These are phyloP conservation scores for Tarsius wallacei DNA, from an alignment of 2,797 vertebrate species.

Conservation along the genomic window DNA sequence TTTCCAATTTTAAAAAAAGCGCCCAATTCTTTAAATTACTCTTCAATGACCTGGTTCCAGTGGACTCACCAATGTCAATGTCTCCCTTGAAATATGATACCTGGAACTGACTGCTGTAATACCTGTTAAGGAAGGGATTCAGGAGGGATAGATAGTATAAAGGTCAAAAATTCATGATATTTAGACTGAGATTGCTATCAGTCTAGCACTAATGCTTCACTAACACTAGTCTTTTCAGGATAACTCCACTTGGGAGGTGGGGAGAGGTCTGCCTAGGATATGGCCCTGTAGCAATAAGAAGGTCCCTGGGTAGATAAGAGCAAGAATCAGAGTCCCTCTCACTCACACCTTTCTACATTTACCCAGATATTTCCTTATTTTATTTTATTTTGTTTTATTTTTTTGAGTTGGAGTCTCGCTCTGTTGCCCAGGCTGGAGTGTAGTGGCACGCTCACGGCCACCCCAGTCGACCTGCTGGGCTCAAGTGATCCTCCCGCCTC, in stretches of 20 bases:
- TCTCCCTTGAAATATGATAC: neutral
- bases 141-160: fast-evolving
- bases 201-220: neutral
- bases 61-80: neutral
- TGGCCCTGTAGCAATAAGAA: neutral
- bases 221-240: neutral
- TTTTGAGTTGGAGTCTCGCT: too few relatives aligned
- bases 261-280: neutral
- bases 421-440: too few relatives aligned
- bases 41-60: neutral
- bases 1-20: neutral
- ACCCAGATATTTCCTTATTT: neutral
- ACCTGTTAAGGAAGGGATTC: neutral
- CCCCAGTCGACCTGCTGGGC: too few relatives aligned
- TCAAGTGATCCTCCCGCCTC: too few relatives aligned
- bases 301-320: too few relatives aligned
- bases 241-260: neutral
- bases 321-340: too few relatives aligned
- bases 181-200: neutral
- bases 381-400: too few relatives aligned
- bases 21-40: neutral
- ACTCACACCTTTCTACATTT: neutral
- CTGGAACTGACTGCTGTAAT: too few relatives aligned
- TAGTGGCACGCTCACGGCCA: too few relatives aligned
- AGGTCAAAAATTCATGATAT: fast-evolving